A percentile compares a stretch with the other conserved stretches of the same genome.
Conservation (phyloP, 2,797 vertebrate species). For the Melanogrammus aeglefinus region DNA sequence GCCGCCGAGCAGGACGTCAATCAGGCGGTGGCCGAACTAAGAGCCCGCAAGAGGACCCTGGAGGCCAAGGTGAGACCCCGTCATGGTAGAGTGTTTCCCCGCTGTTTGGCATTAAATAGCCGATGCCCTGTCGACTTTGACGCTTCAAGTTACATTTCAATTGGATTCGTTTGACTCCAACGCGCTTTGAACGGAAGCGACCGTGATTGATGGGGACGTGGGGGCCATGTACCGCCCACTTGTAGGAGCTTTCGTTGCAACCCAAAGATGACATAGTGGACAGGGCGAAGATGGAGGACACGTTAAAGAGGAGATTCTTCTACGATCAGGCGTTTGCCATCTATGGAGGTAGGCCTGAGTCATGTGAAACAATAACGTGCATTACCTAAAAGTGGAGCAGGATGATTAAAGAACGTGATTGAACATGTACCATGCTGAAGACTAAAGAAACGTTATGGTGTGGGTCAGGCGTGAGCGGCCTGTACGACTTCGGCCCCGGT, state of each 20-base stretch:
- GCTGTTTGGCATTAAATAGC: background rate
- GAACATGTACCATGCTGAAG: no score
- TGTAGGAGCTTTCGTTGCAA: conserved; percentile 90
- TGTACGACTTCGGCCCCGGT: conserved; percentile 98
- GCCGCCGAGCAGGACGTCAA: conserved; percentile 88
- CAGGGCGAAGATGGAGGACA: conserved; percentile 96
- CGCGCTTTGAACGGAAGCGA: background rate
- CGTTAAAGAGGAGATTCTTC: conserved; percentile 96
- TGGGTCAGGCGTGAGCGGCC: conserved; percentile 88
- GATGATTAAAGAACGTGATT: no score
- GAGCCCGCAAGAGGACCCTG: conserved; percentile 86
- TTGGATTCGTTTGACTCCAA: background rate
- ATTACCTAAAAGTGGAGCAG: background rate
- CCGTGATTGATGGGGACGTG: background rate
- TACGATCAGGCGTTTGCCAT: conserved; percentile 98
- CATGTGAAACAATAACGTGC: background rate
- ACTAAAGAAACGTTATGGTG: background rate
- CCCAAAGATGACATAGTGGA: conserved; percentile 96
- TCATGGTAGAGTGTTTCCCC: background rate
- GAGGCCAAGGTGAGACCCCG: conserved; percentile 83
- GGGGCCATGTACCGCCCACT: background rate
- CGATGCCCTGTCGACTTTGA: background rate
- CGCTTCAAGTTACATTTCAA: background rate
- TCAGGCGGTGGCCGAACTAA: conserved; percentile 93
- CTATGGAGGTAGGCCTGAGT: conserved; percentile 84